Conservation (phyloP, 2,888 invertebrate species). For the Chloroclystis v-ata region DNA sequence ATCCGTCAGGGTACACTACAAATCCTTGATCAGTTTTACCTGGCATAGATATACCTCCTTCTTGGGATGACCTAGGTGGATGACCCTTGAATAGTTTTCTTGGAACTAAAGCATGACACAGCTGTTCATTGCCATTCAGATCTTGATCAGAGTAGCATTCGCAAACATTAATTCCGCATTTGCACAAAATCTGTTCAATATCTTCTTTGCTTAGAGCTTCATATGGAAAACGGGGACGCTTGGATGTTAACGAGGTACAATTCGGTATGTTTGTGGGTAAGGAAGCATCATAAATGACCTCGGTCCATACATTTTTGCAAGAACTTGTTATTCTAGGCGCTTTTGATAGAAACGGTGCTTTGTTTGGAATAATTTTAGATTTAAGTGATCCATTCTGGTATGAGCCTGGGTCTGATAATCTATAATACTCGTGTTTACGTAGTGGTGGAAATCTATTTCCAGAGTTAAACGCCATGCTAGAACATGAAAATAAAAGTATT, state of each 20-base stretch:
- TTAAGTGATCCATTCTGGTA: constrained; percentile 37
- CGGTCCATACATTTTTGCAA: constrained; percentile 46
- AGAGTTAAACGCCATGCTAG: constrained; percentile 51
- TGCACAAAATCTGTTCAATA: constrained; percentile 52
- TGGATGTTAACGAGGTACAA: constrained; percentile 49
- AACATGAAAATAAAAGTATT: neutral
- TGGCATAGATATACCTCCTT: constrained; percentile 40
- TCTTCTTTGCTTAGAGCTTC: constrained; percentile 51
- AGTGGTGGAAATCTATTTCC: constrained; percentile 42
- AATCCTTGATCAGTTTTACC: constrained; percentile 44
- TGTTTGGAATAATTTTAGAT: constrained; percentile 31
- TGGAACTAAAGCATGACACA: constrained; percentile 47
- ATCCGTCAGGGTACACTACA: constrained; percentile 33
- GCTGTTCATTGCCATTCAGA: constrained; percentile 22
- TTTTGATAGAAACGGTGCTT: constrained; percentile 53
- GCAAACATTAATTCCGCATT: constrained; percentile 50
- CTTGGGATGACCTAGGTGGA: constrained; percentile 33
- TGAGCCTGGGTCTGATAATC: constrained; percentile 55
- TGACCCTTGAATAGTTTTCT: constrained; percentile 50
- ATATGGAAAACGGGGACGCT: constrained; percentile 56
- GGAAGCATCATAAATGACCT: constrained; percentile 43
- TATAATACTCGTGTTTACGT: constrained; percentile 34
- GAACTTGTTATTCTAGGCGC: constrained; percentile 38
- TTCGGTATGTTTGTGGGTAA: constrained; percentile 45
- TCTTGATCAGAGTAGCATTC: constrained; percentile 43